A percentile compares a stretch with the other conserved stretches of the same genome.
Evolutionary conservation across 2,113 vertebrate species (phyloP).

Genomic region (Todiramphus saurophagus): DNA sequence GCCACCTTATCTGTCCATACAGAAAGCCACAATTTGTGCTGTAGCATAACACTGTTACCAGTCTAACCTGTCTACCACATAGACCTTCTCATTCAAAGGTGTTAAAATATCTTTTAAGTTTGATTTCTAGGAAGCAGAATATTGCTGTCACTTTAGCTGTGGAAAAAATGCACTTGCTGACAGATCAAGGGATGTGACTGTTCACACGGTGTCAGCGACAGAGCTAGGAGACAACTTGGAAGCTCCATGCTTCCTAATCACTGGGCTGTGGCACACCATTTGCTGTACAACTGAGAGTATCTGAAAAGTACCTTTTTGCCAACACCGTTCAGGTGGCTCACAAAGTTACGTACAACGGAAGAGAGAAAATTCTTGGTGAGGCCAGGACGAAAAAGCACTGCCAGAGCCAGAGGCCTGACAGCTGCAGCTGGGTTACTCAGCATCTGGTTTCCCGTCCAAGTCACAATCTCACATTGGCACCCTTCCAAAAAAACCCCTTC

Average conservation of each 20-base stretch:
- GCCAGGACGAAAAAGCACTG: background rate
- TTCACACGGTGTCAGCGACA: background rate
- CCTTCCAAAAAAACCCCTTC: background rate
- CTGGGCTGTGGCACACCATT: fast-evolving
- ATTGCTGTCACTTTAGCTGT: background rate
- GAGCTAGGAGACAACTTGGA: background rate
- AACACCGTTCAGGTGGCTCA: background rate
- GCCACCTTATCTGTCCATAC: background rate
- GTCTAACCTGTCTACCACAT: background rate
- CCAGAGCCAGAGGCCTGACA: background rate
- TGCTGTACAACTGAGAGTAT: fast-evolving
- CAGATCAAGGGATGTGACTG: background rate
- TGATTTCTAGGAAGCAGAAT: background rate
- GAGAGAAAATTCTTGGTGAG: background rate
- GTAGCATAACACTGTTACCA: background rate
- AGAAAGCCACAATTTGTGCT: background rate
- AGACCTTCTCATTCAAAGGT: background rate
- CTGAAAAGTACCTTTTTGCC: background rate
- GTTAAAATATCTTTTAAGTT: background rate
- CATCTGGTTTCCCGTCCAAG: background rate
- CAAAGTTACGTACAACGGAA: fast-evolving
- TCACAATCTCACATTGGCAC: background rate
- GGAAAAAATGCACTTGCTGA: background rate
- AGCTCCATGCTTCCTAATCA: background rate
- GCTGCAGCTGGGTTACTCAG: background rate